Base-by-base conservation (phyloP, 2,888 invertebrate species). In the Xestobium rufovillosum region DNA sequence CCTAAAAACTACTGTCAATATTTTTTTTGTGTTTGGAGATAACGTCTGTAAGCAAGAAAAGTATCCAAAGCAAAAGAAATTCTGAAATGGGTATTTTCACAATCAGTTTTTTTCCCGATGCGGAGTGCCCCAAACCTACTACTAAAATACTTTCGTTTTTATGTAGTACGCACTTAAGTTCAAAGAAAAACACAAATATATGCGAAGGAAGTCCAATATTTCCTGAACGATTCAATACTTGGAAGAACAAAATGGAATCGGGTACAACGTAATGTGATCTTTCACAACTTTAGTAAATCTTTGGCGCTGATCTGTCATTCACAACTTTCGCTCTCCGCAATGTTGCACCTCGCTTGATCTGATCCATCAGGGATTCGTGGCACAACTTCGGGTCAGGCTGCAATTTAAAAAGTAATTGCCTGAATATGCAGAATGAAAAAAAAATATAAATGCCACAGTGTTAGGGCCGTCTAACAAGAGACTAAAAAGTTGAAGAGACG, bases 341-440 rank as follows among this genome's bases (percentile, higher is more conserved):
- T 25, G 82, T 80, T 11, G 89, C 89, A 38, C 91, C 91, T 44
- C 84, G 76, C 55, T 88, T 83, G 43, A 91, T 91, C 61, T 91
- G 91, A 70, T 91, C 91, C 89, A 91, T 88, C n/a, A 91, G 70
- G 0, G 90, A 90, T 48, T 88, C 89, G 65, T 86, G 83, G 52
- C 84, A 83, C 17, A 78, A 68, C 40, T 82, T 75, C 1, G 85
- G 84, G 64, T 87, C 86, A 39, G 84, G 80, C 75, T 82, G 65
- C 34, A 67, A 68, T 37, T 50, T 44, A 36, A 36, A 38, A 27
- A 34, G 31, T 25, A n/a, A n/a, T n/a, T n/a, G n/a, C n/a, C n/a
- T n/a, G n/a, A n/a, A n/a, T n/a, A n/a, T n/a, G n/a, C n/a, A n/a
- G n/a, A n/a, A n/a, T n/a, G n/a, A n/a, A n/a, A n/a, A n/a, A n/a